Conservation (phyloP, 92 coral and sea anemone genomes). For the Palythoa grandiflora region DNA sequence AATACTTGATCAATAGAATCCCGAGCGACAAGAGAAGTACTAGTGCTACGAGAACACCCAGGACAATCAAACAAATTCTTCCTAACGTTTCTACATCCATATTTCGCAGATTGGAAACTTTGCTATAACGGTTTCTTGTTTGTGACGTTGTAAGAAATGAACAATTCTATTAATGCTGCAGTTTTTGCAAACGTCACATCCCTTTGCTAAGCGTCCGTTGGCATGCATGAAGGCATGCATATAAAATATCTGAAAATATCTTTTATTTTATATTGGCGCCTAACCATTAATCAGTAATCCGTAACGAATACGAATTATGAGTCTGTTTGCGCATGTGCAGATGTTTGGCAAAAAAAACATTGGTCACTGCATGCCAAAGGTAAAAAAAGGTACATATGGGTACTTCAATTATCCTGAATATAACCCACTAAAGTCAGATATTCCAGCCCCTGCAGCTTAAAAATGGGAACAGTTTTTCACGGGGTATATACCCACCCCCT, state of each 20-base stretch:
- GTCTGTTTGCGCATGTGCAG: too few species aligned
- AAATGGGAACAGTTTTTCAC: too few species aligned
- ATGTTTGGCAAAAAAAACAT: too few species aligned
- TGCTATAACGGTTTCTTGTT: not conserved
- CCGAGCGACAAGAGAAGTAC: slow-evolving; percentile 22
- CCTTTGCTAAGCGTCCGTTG: too few species aligned
- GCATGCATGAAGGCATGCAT: not conserved
- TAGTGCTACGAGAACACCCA: slow-evolving; percentile 28
- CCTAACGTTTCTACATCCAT: slow-evolving; percentile 39
- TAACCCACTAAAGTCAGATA: too few species aligned
- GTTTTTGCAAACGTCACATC: too few species aligned
- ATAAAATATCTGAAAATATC: not conserved
- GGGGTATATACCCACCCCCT: too few species aligned
- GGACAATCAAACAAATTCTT: slow-evolving; percentile 13
- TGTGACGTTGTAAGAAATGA: not conserved
- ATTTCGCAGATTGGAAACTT: not conserved
- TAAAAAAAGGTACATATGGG: too few species aligned
- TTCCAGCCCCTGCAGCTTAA: too few species aligned
- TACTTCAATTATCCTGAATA: too few species aligned
- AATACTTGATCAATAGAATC: slow-evolving; percentile 15
- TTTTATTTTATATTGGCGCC: not conserved
- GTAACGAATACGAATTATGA: not conserved
- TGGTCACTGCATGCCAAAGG: too few species aligned
- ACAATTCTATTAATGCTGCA: not conserved
- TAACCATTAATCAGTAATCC: not conserved